Evolutionary conservation across 2,113 vertebrate species (phyloP).

Genomic region (Ardeotis arabs): DNA sequence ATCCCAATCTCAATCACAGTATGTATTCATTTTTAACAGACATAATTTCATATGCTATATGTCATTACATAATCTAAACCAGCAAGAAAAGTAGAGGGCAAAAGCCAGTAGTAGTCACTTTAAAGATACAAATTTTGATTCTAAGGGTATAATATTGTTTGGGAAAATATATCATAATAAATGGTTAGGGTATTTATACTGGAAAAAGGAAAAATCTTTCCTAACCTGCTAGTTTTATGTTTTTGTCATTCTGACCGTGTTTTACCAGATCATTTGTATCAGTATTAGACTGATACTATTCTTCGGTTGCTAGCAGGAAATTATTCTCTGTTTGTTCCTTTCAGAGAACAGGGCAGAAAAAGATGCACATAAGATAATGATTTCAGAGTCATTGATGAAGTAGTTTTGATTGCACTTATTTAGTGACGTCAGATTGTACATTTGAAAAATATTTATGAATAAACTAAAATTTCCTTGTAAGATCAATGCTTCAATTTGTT

Average conservation of each 20-base stretch:
- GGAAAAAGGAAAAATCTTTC: neutral
- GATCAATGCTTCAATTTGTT: conserved; percentile 51
- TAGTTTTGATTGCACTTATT: neutral
- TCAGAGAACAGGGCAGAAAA: neutral
- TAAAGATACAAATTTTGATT: neutral
- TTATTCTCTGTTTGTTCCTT: neutral
- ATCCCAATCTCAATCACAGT: neutral
- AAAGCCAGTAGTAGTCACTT: neutral
- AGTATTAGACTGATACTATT: neutral
- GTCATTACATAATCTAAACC: neutral
- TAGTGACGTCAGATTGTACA: neutral
- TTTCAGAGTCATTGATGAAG: neutral
- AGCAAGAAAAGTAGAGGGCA: neutral
- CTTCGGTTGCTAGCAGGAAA: neutral
- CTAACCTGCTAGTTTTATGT: neutral
- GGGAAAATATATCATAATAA: neutral
- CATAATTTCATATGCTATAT: neutral
- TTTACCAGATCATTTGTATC: neutral
- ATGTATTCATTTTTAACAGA: neutral
- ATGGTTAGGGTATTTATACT: neutral
- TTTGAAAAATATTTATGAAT: conserved; percentile 53
- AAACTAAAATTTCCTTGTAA: conserved; percentile 42
- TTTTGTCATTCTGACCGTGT: neutral
- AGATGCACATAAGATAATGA: neutral
- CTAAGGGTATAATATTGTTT: neutral